phyloP scores from a whole-genome alignment of 2,797 vertebrate genomes.

The Zenarchopterus dispar region DNA sequence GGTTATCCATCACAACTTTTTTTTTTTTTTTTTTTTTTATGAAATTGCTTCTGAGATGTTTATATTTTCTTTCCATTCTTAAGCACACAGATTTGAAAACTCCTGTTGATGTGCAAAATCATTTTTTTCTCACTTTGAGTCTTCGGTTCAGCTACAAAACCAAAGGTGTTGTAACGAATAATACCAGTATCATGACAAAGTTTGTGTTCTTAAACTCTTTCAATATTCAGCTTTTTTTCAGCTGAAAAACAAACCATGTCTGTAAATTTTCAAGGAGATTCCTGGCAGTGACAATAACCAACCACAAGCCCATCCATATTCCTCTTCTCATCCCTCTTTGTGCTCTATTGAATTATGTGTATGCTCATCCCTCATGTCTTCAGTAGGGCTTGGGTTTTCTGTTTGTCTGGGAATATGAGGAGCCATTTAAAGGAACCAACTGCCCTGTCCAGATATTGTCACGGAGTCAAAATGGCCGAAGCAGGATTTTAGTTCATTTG shows the following conservation, averaged over 20 bases:
- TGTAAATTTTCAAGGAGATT: too few species aligned
- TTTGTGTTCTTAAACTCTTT: too few species aligned
- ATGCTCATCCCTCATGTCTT: conserved; percentile 52
- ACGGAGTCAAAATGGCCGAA: conserved; percentile 39
- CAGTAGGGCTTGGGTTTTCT: conserved; percentile 45
- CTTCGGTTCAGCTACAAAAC: too few species aligned
- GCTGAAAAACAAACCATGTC: too few species aligned
- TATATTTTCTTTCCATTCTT: conserved; percentile 1
- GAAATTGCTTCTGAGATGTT: neutral
- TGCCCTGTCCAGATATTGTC: conserved; percentile 56
- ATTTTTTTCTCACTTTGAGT: neutral
- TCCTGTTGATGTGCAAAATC: neutral
- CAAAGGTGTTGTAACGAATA: too few species aligned
- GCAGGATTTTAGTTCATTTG: conserved; percentile 53
- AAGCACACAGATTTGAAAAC: conserved; percentile 3
- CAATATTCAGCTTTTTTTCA: too few species aligned
- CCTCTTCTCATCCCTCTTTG: conserved; percentile 33
- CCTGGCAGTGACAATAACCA: too few species aligned
- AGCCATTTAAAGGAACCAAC: conserved; percentile 43
- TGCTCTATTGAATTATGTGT: conserved; percentile 44
- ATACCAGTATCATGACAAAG: too few species aligned
- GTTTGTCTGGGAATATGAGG: conserved; percentile 44
- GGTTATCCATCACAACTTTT: conserved; percentile 1
- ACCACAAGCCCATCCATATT: too few species aligned
- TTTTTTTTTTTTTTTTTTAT: conserved; percentile 1